Conservation (phyloP, 2,113 vertebrate genomes). For the Syngnathoides biaculeatus region DNA sequence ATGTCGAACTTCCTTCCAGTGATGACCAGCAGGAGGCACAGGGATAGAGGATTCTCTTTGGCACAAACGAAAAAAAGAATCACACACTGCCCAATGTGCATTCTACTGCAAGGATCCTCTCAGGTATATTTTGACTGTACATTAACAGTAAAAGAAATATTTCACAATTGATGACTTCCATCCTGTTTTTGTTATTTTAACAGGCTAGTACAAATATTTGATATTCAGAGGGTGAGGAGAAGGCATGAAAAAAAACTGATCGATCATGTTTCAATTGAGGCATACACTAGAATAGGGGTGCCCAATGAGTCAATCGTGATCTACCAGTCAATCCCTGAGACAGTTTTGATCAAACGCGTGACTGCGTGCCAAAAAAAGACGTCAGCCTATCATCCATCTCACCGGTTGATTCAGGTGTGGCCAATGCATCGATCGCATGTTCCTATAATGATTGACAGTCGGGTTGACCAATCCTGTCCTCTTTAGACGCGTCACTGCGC, state of each 20-base stretch:
- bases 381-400: too few relatives aligned
- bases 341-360: too few relatives aligned
- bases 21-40: constrained; percentile 63
- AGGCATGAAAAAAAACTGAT: background rate
- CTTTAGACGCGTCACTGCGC: too few relatives aligned
- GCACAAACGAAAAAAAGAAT: background rate
- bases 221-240: background rate
- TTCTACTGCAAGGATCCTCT: background rate
- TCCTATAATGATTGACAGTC: too few relatives aligned
- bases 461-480: too few relatives aligned
- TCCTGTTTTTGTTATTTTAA: background rate
- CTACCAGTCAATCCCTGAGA: too few relatives aligned
- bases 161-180: background rate
- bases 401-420: too few relatives aligned
- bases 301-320: too few relatives aligned
- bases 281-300: background rate
- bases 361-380: too few relatives aligned
- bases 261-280: background rate
- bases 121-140: background rate
- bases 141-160: too few relatives aligned
- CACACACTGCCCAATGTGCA: background rate
- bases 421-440: too few relatives aligned
- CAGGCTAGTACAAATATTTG: too few relatives aligned
- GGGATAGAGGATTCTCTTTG: constrained; percentile 60
- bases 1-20: constrained; percentile 66